Percentiles rank a stretch among this genome's conserved stretches.
These are phyloP conservation scores for Lagopus leucura DNA, from an alignment of 2,113 vertebrate species.

Conservation along the genomic window DNA sequence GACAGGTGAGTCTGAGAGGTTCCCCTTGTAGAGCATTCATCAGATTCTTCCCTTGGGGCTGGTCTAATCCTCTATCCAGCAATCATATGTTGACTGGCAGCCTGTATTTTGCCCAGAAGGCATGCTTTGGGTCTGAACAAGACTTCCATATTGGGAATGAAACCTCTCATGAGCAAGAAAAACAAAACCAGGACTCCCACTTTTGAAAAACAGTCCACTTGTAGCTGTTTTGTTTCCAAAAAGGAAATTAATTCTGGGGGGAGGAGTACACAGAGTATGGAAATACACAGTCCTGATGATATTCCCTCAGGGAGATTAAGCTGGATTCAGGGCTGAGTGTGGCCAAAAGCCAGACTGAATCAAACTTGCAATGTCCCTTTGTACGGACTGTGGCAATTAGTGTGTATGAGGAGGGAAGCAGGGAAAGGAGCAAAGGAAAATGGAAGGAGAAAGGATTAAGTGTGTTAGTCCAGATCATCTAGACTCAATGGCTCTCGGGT, in stretches of 20 bases:
- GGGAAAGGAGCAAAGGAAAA: not conserved
- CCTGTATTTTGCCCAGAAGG: not conserved
- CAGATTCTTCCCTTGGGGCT: not conserved
- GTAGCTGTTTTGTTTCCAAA: not conserved
- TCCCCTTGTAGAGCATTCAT: not conserved
- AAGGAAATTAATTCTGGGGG: not conserved
- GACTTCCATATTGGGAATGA: not conserved
- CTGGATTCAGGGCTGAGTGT: not conserved
- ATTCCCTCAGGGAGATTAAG: not conserved
- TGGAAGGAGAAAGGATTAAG: not conserved
- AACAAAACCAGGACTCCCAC: not conserved
- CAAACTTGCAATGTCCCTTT: not conserved
- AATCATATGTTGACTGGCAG: not conserved
- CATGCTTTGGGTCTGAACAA: not conserved
- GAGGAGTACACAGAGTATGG: fast-evolving
- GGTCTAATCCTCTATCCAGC: not conserved
- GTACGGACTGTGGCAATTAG: not conserved
- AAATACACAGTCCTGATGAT: not conserved
- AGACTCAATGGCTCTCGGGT: not conserved
- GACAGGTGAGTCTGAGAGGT: not conserved
- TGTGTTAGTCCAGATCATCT: not conserved
- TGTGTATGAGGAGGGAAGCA: not conserved
- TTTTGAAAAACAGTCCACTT: not conserved
- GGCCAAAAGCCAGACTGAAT: not conserved
- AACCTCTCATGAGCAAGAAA: not conserved